Conservation (phyloP, 1,140 invertebrate genomes). For the Caenorhabditis tropicalis region DNA sequence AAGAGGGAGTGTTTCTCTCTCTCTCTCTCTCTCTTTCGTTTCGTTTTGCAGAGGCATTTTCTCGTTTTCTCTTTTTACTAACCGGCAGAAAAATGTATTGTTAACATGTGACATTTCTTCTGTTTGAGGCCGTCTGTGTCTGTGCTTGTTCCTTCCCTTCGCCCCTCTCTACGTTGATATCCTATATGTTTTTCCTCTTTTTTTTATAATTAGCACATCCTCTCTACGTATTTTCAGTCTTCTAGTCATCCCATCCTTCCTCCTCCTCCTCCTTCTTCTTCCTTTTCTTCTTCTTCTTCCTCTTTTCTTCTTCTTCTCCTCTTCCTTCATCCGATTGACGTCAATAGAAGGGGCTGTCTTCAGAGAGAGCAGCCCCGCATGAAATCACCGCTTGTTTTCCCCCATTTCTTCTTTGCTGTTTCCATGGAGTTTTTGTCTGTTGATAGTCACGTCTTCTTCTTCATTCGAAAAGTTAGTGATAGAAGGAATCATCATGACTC, state of each 20-base stretch:
- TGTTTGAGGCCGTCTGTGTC: not conserved
- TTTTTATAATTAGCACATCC: constrained; percentile 17
- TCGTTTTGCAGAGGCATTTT: constrained; percentile 29
- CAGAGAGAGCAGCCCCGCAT: not conserved
- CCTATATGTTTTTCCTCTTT: not conserved
- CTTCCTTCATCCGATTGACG: constrained; percentile 5
- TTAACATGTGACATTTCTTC: constrained; percentile 29
- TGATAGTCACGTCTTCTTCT: not conserved
- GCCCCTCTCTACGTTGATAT: not conserved
- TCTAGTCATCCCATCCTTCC: no score
- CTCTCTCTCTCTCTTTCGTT: not conserved
- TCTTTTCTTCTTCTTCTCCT: not conserved
- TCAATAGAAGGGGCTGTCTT: not conserved
- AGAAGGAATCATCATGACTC: not conserved
- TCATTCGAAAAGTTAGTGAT: not conserved
- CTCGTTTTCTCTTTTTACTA: not conserved
- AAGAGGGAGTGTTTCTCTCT: not conserved
- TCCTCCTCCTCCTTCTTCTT: not conserved
- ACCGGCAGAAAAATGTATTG: constrained; percentile 37
- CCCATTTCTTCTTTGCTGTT: no score
- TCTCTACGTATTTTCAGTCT: not conserved
- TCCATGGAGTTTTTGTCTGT: not conserved
- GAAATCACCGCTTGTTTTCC: not conserved
- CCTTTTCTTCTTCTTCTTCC: not conserved
- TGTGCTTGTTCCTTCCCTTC: not conserved